Percentiles rank a stretch among this genome's conserved stretches.
These are phyloP conservation scores for Brachionus asplanchnoidis DNA, from an alignment of 1,140 invertebrate genomes.

Conservation along the genomic window DNA sequence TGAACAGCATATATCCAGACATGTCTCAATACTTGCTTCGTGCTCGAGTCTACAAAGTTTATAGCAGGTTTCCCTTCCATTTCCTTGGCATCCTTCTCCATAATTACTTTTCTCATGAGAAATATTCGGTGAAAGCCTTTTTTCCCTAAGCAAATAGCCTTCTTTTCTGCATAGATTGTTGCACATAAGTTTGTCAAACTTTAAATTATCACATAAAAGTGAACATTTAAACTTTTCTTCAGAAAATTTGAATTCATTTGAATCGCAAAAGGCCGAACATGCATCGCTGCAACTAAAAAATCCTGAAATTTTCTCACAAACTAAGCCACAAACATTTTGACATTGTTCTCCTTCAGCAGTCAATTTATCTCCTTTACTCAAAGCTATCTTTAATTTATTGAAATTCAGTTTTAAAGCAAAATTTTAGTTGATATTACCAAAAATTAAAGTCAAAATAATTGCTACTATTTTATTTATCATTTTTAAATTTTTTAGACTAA, in stretches of 20 bases:
- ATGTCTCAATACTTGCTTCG: neutral
- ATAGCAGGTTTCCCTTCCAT: slow-evolving; percentile 20
- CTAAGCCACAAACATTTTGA: neutral
- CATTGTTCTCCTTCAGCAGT: neutral
- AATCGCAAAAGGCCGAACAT: neutral
- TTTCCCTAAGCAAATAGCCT: neutral
- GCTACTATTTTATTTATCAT: neutral
- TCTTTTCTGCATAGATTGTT: neutral
- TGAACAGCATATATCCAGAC: neutral
- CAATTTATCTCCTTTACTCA: neutral
- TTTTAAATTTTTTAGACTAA: neutral
- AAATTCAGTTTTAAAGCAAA: neutral
- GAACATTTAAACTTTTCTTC: neutral
- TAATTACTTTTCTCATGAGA: neutral
- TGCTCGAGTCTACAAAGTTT: neutral
- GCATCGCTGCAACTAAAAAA: neutral
- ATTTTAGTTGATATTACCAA: neutral
- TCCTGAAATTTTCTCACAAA: neutral
- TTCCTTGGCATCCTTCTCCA: neutral
- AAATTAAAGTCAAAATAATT: neutral
- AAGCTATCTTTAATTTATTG: neutral
- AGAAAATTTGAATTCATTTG: neutral
- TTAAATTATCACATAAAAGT: neutral
- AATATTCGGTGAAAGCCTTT: neutral
- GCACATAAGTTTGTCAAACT: neutral